Evolutionary conservation across 64 coral and sea anemone genomes (phyloP), one percentile per base, ranked within the genome.

Genomic region (Montipora capricornis): DNA sequence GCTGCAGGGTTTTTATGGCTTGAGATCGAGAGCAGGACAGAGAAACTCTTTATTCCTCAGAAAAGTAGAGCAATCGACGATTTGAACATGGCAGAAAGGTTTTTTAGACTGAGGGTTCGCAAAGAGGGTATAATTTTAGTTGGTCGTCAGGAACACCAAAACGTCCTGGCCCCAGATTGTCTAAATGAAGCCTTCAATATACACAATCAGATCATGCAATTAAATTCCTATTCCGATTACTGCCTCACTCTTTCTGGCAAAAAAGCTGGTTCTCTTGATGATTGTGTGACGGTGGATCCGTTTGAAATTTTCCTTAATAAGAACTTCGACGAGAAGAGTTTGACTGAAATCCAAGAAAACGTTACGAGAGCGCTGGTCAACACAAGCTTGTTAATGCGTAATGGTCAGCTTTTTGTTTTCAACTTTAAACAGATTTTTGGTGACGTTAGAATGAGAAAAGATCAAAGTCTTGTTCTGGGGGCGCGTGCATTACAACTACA

Each of bases 361-460:
- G 26, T 95, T 9, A 83, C 86, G 22, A 77, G 51, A 57, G 94
- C 94, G 22, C 81, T 66, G 37, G 79, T 60, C 26, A 89, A 95
- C 55, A 73, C 52, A 45, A 79, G 51, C 8, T 58, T 74, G 62
- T 6, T 82, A 12, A 95, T 92, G 94, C 77, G 89, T 51, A 92
- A 95, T 83, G 89, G 90, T 16, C 76, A 87, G 16, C 94, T 91
- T 55, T 79, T 91, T 9, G 61, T 37, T 24, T 83, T 88, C 11
- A 95, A 95, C 68, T 87, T 95, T 46, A 76, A 75, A 37, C 60
- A 70, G 55, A 92, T 95, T 20, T 95, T 95, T 74, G 94, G 94
- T 37, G 48, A 78, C 0, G 76, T 88, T 9, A 86, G 59, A 84
- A 92, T 47, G 44, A 73, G 49, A 68, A 17, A 70, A 55, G 26